A percentile compares a stretch with the other conserved stretches of the same genome.
These are phyloP conservation scores for Lasaia peninsularis DNA, from an alignment of 1,140 invertebrate species.

Conservation along the genomic window DNA sequence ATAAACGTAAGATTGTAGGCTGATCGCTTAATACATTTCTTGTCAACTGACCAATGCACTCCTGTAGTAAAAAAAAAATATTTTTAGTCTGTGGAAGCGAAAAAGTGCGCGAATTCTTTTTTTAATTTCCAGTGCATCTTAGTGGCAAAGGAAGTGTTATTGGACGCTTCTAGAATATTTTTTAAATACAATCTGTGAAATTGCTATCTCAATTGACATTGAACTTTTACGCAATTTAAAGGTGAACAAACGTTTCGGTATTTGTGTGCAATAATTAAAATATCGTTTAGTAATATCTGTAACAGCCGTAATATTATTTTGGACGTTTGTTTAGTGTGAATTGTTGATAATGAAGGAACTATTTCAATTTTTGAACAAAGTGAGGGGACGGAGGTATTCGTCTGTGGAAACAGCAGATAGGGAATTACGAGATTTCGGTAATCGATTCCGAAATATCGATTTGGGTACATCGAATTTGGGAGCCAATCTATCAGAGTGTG, in stretches of 20 bases:
- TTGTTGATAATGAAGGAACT: background rate
- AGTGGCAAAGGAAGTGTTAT: conserved; percentile 10
- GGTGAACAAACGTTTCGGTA: background rate
- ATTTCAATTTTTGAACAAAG: conserved; percentile 6
- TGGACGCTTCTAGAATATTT: background rate
- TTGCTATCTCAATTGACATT: background rate
- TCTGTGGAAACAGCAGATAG: background rate
- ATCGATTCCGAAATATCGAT: background rate
- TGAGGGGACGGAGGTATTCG: background rate
- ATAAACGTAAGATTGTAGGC: conserved; percentile 9
- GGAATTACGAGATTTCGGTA: background rate
- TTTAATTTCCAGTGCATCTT: background rate
- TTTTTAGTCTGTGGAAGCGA: background rate
- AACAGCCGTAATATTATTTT: background rate
- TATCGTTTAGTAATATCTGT: background rate
- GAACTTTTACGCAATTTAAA: background rate
- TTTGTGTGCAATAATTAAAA: conserved; percentile 3
- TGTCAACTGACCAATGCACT: conserved; percentile 9
- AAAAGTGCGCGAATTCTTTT: background rate
- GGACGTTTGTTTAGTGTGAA: background rate
- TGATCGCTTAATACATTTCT: conserved; percentile 8
- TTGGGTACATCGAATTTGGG: background rate
- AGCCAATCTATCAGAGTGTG: background rate
- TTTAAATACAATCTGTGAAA: background rate
- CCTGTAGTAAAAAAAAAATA: background rate